Conservation (phyloP, 2,113 vertebrate genomes). For the Cromileptes altivelis region DNA sequence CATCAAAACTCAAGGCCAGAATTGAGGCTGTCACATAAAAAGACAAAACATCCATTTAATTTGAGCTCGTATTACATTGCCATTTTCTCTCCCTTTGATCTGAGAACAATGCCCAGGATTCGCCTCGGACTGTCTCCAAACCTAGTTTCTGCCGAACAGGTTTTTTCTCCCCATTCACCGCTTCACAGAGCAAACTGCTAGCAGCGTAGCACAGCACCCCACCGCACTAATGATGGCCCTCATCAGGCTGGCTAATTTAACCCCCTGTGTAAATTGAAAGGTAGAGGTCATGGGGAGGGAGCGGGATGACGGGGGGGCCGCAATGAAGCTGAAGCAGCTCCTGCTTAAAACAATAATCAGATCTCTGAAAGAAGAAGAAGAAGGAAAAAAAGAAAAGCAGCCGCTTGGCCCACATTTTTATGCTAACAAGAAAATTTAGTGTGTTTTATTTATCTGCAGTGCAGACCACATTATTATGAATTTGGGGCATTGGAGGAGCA, state of each 20-base stretch:
- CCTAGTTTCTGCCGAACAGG: conserved; percentile 59
- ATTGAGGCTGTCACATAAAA: conserved; percentile 70
- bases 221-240: conserved; percentile 64
- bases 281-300: too few relatives aligned
- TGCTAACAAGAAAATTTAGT: conserved; percentile 59
- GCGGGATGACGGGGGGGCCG: neutral
- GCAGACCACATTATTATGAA: conserved; percentile 70
- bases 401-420: conserved; percentile 61
- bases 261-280: conserved; percentile 63
- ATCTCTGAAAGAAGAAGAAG: neutral
- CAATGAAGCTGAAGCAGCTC: conserved; percentile 18
- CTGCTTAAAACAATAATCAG: conserved; percentile 63
- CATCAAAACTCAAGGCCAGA: conserved; percentile 66
- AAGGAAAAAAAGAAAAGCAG: neutral
- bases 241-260: conserved; percentile 66
- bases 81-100: conserved; percentile 72
- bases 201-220: conserved; percentile 35
- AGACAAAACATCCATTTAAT: conserved; percentile 70
- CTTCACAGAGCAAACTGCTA: conserved; percentile 18
- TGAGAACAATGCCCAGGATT: conserved; percentile 67
- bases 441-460: conserved; percentile 67
- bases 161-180: conserved; percentile 51
- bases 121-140: conserved; percentile 57
- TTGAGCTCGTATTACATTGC: conserved; percentile 66
- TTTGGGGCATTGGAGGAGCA: conserved; percentile 62